Evolutionary conservation across 2,797 vertebrate genomes (phyloP).

Genomic region (Lagodon rhomboides): DNA sequence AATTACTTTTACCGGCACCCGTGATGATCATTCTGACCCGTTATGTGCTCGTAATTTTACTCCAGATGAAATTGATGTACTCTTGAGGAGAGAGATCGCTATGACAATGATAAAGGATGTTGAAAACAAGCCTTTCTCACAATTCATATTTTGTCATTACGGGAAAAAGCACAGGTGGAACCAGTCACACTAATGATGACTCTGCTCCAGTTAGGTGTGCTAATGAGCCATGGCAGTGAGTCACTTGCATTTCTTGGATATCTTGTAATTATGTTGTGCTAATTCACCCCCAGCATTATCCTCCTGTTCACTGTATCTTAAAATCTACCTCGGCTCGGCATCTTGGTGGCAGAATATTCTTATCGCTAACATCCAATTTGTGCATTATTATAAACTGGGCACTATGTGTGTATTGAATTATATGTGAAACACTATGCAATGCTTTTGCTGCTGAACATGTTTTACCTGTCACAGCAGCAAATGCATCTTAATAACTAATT

Average conservation of each 20-base stretch:
- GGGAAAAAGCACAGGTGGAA: constrained; percentile 21
- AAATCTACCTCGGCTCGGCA: neutral
- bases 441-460: neutral
- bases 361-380: neutral
- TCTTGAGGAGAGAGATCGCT: neutral
- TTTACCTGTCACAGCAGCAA: neutral
- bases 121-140: constrained; percentile 7
- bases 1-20: neutral
- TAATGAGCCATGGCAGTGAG: neutral
- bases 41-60: neutral
- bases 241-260: constrained; percentile 24
- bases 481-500: neutral
- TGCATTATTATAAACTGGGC: neutral
- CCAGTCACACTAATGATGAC: constrained; percentile 1
- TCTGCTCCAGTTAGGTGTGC: constrained; percentile 12
- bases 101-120: constrained; percentile 14
- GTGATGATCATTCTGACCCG: neutral
- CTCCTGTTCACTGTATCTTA: neutral
- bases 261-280: constrained; percentile 2
- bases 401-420: neutral
- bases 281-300: constrained; percentile 3
- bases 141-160: constrained; percentile 18
- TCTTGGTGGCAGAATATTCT: neutral
- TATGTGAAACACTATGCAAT: neutral
- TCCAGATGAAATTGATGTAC: neutral